Evolutionary conservation across 2,113 vertebrate species (phyloP), one percentile per base, ranked within the genome.

Genomic region (Chrysemys picta): DNA sequence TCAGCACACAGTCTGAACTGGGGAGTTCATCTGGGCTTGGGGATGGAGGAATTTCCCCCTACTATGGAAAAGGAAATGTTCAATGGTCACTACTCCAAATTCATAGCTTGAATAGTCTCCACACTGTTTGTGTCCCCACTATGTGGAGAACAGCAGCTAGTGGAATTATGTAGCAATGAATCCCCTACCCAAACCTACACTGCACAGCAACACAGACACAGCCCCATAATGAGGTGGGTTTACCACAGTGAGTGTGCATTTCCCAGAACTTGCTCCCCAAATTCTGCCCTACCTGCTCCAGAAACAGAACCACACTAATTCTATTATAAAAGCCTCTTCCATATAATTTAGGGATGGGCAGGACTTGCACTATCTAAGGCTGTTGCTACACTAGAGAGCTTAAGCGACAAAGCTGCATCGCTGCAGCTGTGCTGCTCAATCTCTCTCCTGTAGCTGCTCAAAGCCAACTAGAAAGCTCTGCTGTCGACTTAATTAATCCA

Each of bases 231-330:
- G 27, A 85, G 3, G 3, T 0, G 1, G 82, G 2, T 78, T 84
- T 31, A 79, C 83, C 9, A 56, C 1, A 3, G 0, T 17, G 85
- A 45, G 10, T 4, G 45, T 65, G 2, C 4, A 0, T 11, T 4
- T 80, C 54, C 5, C 54, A 45, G 24, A 82, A 94, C 89, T 83
- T 7, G 8, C 14, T 13, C 94, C 17, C 13, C n/a, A 93, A 84
- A 88, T 54, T 6, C 25, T 72, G 21, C 42, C 47, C 87, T 87
- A 31, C 11, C 31, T 87, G 2, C 85, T 89, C 54, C 16, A 0
- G 1, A 16, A 90, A 25, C n/a, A 82, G 54, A 91, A 85, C 57
- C 27, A 29, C 1, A n/a, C 2, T 8, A 9, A 29, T 92, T 88
- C 56, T 81, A 54, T 42, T 35, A 9, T n/a, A 82, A 82, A 38